Base-by-base conservation (phyloP, 2,888 invertebrate species). In the Epistrophe grossulariae region DNA sequence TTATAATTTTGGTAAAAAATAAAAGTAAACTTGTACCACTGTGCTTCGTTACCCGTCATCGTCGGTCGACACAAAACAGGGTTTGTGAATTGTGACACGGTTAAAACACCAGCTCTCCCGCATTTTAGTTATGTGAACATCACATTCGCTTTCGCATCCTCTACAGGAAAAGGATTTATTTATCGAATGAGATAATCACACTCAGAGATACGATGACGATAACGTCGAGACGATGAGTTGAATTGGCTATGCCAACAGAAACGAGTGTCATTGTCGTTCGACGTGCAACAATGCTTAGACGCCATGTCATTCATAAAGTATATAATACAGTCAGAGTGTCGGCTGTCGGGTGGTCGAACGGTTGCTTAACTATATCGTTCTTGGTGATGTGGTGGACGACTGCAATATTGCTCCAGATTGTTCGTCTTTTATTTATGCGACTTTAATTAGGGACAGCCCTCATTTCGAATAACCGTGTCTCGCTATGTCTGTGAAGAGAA, bases 101-200 rank as follows among this genome's bases (percentile, higher is more conserved):
- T 40, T 64, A 11, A 10, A 62, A 59, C 19, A 19, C n/a, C 68
- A 50, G 38, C 57, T 71, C 55, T 64, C 81, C 81, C 70, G 76
- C 81, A 81, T 81, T 55, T 28, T 8, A 55, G 55, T 62, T 55
- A 55, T 55, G 35, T 50, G 31, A 48, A 35, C 50, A 50, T 66
- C 31, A 70, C 50, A 70, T 43, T 60, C 52, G 24, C 50, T 60
- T 35, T 60, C 52, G 24, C 64, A 31, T 57, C 64, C 70, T 57
- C 64, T 62, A 48, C 76, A 72, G 59, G 66, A 72, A 82, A 83
- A 83, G 82, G 82, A 78, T 83, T 83, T 83, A 83, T 83, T 78
- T 83, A 83, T 83, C 66, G 82, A 72, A 60, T 78, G 78, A 78
- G 72, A 78, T 83, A 78, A 83, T 78, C 78, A 68, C 59, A 59